A percentile compares a stretch with the other conserved stretches of the same genome.
phyloP scores from a whole-genome alignment of 2,888 invertebrate genomes.

The Orchestes rusci region DNA sequence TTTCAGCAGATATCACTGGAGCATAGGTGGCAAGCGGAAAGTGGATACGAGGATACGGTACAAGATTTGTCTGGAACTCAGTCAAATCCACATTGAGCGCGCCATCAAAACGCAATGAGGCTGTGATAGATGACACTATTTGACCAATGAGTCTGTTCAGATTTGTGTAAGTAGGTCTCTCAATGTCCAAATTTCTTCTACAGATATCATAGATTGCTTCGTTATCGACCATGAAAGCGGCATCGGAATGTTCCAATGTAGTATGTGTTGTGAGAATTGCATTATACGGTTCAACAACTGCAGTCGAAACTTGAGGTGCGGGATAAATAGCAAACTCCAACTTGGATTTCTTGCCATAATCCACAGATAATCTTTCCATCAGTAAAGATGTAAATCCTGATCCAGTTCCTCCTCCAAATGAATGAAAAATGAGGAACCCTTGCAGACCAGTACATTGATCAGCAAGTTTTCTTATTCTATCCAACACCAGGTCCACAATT shows the following conservation, averaged over 20 bases:
- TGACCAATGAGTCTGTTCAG: constrained; percentile 72
- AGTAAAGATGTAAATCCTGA: constrained; percentile 65
- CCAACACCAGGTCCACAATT: constrained; percentile 63
- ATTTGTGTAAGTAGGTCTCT: constrained; percentile 77
- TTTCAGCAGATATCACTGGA: constrained; percentile 56
- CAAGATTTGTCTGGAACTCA: constrained; percentile 72
- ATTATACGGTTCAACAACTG: constrained; percentile 73
- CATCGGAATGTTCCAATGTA: constrained; percentile 60
- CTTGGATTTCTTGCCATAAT: constrained; percentile 90
- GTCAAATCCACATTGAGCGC: constrained; percentile 58
- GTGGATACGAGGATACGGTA: too few relatives aligned
- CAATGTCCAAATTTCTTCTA: constrained; percentile 65
- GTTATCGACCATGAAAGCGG: constrained; percentile 70
- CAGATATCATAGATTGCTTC: constrained; percentile 86
- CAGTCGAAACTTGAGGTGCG: constrained; percentile 64
- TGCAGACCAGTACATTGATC: constrained; percentile 57
- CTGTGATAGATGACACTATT: constrained; percentile 63
- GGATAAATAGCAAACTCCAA: constrained; percentile 72
- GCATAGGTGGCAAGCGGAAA: constrained; percentile 70
- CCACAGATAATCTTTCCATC: constrained; percentile 54
- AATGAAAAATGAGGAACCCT: constrained; percentile 57
- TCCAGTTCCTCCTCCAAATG: constrained; percentile 72
- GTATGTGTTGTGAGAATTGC: constrained; percentile 89
- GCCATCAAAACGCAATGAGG: constrained; percentile 62
- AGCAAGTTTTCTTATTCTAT: constrained; percentile 57